Base-by-base conservation (phyloP, 2,797 vertebrate genomes). In the Pogoniulus pusillus region DNA sequence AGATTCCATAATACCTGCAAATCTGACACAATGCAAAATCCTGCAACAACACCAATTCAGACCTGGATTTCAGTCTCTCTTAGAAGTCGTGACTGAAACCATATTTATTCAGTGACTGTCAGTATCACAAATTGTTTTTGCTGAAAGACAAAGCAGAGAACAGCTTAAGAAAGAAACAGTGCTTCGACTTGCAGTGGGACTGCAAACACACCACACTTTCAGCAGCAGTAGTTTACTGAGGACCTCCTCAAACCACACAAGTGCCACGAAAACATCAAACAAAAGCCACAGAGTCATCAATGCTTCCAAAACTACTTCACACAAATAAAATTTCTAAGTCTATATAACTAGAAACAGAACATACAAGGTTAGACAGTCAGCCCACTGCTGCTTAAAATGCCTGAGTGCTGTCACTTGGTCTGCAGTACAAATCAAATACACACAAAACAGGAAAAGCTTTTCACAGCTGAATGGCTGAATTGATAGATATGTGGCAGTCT, bases 1-100 rank as follows among this genome's bases (percentile, higher is more conserved):
- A 71, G 60, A 91, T 89, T 77, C 65, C 32, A 16, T 76, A 95
- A 93, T 70, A 59, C 30, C 62, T 82, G 75, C 80, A 87, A 94
- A 90, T 82, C 85, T 85, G 76, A 83, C 73, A 68, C 41, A 47
- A 69, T 14, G 53, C 0, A 0, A 70, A 81, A 88, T 35, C 27
- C 64, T 32, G 37, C 62, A 90, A 41, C 1, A 5, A 60, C 49
- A 86, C 26, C n/a, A 76, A 53, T 53, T 35, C 92, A 92, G 70
- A 71, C 47, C 58, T 70, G 12, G 2, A 63, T 57, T 55, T 78
- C 62, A 85, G 63, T 43, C 41, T 68, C 60, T 62, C 54, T 89
- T 43, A 83, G 55, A 45, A 93, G 16, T n/a, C 0, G 0, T 34
- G 30, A 69, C 59, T 51, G 69, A 88, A 90, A 30, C 23, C 3